Evolutionary conservation across 2,888 invertebrate genomes (phyloP), one percentile per base, ranked within the genome.

Genomic region (Pyrochroa serraticornis): DNA sequence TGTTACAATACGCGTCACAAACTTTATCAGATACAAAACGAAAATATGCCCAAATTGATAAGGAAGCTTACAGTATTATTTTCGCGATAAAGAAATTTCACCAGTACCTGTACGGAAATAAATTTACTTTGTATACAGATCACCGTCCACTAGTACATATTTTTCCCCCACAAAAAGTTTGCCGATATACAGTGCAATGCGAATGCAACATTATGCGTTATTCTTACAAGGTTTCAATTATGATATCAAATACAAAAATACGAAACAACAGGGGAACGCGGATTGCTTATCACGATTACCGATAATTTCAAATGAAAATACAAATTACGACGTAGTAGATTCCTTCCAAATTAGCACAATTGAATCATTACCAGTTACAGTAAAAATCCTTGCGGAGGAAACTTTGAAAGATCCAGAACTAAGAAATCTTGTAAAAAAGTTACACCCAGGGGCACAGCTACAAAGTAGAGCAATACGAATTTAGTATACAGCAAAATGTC

Each of bases 81-180:
- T 78, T 65, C 52, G 76, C 73, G 2, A 68, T 78, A 0, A 67
- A 70, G 30, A 69, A 70, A 53, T 80, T 77, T 63, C 70, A 75
- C 47, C 63, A 72, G 12, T 80, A 73, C 58, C 12, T 79, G 0
- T 74, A 65, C 54, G 79, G 78, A 3, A 47, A 50, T 1, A 32
- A 47, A 13, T 66, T 68, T 38, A 47, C 38, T 2, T 13, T 68
- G 5, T 13, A 44, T 6, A 68, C 67, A 2, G 64, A 67, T 42
- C 61, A 68, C 13, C 46, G 58, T 42, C 58, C 67, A 1, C 31
- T 66, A 6, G 10, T 39, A 1, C 3, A 43, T 3, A 13, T 43
- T 43, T 22, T 43, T 7, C 7, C 2, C 3, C 14, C 22, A 3
- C 3, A 43, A 1, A 43, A 43, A 7, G 14, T 5, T 6, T 43